These are phyloP conservation scores for Thunnus thynnus DNA, from an alignment of 2,113 vertebrate genomes.

Conservation along the genomic window DNA sequence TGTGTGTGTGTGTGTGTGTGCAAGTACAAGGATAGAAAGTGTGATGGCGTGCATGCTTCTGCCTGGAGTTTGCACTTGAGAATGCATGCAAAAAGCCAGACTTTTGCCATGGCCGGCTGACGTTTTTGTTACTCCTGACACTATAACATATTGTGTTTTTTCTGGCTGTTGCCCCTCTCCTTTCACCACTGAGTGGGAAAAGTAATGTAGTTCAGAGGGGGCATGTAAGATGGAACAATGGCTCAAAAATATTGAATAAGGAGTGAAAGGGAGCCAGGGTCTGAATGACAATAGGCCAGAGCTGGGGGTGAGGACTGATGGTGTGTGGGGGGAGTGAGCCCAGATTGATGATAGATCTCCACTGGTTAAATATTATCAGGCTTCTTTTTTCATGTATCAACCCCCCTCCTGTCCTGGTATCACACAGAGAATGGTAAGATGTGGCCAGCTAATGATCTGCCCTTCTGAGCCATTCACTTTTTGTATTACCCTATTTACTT, in stretches of 20 bases:
- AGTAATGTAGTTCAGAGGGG: conserved; percentile 79
- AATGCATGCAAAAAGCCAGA: conserved; percentile 53
- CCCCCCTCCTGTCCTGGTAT: conserved; percentile 59
- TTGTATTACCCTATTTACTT: conserved; percentile 75
- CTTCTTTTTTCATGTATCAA: conserved; percentile 73
- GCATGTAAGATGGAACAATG: conserved; percentile 82
- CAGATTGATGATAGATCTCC: conserved; percentile 79
- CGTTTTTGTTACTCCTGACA: conserved; percentile 78
- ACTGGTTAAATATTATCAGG: conserved; percentile 86
- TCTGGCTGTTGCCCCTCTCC: conserved; percentile 53
- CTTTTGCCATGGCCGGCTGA: conserved; percentile 61
- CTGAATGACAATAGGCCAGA: conserved; percentile 80
- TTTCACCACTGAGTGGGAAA: conserved; percentile 77
- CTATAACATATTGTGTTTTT: conserved; percentile 75
- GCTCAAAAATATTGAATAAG: conserved; percentile 84
- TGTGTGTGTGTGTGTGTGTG: conserved; percentile 6
- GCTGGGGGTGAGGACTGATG: conserved; percentile 70
- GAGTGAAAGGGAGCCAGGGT: conserved; percentile 74
- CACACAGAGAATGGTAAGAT: conserved; percentile 72
- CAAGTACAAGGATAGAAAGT: conserved; percentile 11
- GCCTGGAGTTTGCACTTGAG: conserved; percentile 33
- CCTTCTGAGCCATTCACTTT: conserved; percentile 78
- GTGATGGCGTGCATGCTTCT: conserved; percentile 20
- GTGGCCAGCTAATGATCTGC: conserved; percentile 79
- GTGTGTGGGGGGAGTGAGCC: conserved; percentile 33